phyloP scores from a whole-genome alignment of 2,113 vertebrate genomes.

The Triplophysa siluroides region DNA sequence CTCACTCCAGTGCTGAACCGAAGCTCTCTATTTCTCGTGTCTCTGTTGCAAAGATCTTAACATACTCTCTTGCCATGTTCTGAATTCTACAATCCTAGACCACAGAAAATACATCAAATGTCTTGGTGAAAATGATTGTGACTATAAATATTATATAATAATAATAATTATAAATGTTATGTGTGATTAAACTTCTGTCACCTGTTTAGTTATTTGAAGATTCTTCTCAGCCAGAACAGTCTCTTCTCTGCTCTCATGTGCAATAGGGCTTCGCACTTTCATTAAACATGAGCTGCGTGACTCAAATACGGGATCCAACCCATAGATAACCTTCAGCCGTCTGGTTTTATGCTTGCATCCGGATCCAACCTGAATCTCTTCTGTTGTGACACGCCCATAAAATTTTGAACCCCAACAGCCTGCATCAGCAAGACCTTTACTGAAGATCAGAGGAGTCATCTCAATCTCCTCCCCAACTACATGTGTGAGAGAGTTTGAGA shows the following conservation, averaged over 20 bases:
- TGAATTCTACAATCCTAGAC: constrained; percentile 92
- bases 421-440: constrained; percentile 85
- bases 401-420: constrained; percentile 92
- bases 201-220: constrained; percentile 89
- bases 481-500: constrained; percentile 29
- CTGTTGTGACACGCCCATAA: constrained; percentile 88
- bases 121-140: not conserved
- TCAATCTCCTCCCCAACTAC: constrained; percentile 96
- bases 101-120: constrained; percentile 1
- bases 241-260: constrained; percentile 87
- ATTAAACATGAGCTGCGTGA: constrained; percentile 87
- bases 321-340: constrained; percentile 88
- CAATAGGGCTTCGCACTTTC: constrained; percentile 87
- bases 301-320: constrained; percentile 90
- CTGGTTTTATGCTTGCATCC: constrained; percentile 81
- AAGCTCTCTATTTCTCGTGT: constrained; percentile 81
- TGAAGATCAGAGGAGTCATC: constrained; percentile 93
- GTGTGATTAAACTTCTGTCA: constrained; percentile 52
- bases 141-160: not conserved
- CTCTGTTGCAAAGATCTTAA: constrained; percentile 93
- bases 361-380: constrained; percentile 70
- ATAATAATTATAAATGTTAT: not conserved
- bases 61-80: constrained; percentile 92
- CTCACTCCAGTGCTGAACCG: constrained; percentile 88
- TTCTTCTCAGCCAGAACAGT: constrained; percentile 87